These are phyloP conservation scores for Acleris literana DNA, from an alignment of 2,888 invertebrate genomes.

Conservation along the genomic window DNA sequence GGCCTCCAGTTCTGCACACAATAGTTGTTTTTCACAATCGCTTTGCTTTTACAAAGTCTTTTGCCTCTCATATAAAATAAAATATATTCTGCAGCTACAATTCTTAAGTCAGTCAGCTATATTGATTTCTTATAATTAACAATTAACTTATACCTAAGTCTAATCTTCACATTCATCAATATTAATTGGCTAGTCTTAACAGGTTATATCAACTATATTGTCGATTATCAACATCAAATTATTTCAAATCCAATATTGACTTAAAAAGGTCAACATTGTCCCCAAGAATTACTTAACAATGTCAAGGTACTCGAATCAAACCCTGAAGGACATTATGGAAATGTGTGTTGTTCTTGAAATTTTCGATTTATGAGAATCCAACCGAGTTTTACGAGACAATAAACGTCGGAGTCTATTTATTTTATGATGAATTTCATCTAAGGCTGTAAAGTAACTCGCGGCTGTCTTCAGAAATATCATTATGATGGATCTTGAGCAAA, in stretches of 20 bases:
- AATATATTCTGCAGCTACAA: too few species aligned
- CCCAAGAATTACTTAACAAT: not conserved
- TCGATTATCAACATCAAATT: not conserved
- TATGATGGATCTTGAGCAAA: constrained; percentile 12
- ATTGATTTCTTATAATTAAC: too few species aligned
- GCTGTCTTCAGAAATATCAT: constrained; percentile 16
- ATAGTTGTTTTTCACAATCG: too few species aligned
- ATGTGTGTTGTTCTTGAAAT: constrained; percentile 34
- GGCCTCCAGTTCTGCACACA: too few species aligned
- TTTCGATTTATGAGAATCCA: constrained; percentile 41
- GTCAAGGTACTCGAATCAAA: constrained; percentile 17
- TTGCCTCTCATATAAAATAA: too few species aligned
- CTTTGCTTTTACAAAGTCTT: too few species aligned
- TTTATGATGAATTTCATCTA: constrained; percentile 70
- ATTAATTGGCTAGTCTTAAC: too few species aligned
- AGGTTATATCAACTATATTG: too few species aligned
- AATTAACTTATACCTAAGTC: too few species aligned
- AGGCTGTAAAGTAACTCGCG: constrained; percentile 25
- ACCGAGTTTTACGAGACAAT: constrained; percentile 61
- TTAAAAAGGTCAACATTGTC: not conserved
- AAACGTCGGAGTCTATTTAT: constrained; percentile 64
- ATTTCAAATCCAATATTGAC: not conserved
- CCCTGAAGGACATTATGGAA: constrained; percentile 36
- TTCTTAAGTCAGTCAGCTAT: too few species aligned
- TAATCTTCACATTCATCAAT: too few species aligned